Evolutionary conservation across 2,113 vertebrate genomes (phyloP).

Genomic region (Syngnathus floridae): DNA sequence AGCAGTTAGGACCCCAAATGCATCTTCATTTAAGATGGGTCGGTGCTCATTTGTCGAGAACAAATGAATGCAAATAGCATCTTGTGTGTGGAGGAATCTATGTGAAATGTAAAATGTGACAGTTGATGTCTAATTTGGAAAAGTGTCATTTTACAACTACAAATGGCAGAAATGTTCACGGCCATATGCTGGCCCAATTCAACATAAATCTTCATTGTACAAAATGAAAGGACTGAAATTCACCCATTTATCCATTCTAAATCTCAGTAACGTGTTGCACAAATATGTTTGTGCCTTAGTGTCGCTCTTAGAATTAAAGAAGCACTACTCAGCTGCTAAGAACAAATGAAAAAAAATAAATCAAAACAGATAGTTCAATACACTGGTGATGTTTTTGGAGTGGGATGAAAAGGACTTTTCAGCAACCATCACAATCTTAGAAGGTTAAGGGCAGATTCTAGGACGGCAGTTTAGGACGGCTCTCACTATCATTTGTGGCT

Average conservation of each 20-base stretch:
- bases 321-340: not conserved
- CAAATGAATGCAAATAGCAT: conserved; percentile 38
- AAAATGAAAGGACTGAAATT: not conserved
- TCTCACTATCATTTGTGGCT: not conserved
- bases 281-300: not conserved
- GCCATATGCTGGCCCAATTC: conserved; percentile 17
- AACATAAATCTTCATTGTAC: not conserved
- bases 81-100: conserved; percentile 23
- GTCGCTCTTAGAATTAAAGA: not conserved
- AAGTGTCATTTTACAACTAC: conserved; percentile 13
- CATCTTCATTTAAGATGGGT: conserved; percentile 25
- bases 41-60: conserved; percentile 21
- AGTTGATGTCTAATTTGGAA: conserved; percentile 5
- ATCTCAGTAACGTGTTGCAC: not conserved
- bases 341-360: not conserved
- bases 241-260: not conserved
- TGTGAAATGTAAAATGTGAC: conserved; percentile 2
- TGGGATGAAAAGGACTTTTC: not conserved
- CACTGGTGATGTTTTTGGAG: not conserved
- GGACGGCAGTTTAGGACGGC: not conserved
- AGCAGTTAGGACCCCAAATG: conserved; percentile 18
- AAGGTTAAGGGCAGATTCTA: not conserved
- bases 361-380: not conserved
- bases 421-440: not conserved
- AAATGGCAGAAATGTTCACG: conserved; percentile 12